Conservation (phyloP, 2,797 vertebrate genomes). For the Sebastiscus tertius region DNA sequence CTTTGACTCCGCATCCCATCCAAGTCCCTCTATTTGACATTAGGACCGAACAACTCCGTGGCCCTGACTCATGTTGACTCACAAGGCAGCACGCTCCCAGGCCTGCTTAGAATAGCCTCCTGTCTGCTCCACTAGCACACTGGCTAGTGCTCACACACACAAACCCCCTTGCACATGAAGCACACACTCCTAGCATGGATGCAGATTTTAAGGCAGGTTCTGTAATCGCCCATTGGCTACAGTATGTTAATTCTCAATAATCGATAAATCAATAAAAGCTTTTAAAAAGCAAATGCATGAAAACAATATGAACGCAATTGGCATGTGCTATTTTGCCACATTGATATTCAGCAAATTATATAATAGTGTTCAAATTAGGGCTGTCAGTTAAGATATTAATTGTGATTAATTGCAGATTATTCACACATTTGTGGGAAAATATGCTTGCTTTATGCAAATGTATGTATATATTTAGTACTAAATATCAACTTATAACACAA, state of each 20-base stretch:
- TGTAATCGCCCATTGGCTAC: background rate
- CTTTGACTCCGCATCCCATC: constrained; percentile 1
- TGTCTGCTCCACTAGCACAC: constrained; percentile 70
- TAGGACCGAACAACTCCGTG: constrained; percentile 50
- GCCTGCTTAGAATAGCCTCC: constrained; percentile 75
- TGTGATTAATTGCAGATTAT: too few relatives aligned
- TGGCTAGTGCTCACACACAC: constrained; percentile 42
- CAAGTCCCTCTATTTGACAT: constrained; percentile 50
- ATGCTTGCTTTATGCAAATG: too few relatives aligned
- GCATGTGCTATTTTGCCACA: background rate
- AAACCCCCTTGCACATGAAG: background rate
- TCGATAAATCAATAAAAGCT: background rate
- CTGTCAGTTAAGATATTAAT: too few relatives aligned
- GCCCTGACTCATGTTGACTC: constrained; percentile 75
- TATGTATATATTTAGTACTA: too few relatives aligned
- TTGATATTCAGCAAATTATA: background rate
- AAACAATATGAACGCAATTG: background rate
- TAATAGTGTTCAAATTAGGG: background rate
- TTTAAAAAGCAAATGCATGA: background rate
- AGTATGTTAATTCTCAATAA: background rate
- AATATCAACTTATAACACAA: too few relatives aligned
- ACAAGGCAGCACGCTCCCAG: constrained; percentile 62
- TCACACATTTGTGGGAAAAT: too few relatives aligned
- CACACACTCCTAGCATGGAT: background rate
- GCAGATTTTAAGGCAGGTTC: background rate